Evolutionary conservation across 2,888 invertebrate genomes (phyloP).

Genomic region (Oscheius sp.): DNA sequence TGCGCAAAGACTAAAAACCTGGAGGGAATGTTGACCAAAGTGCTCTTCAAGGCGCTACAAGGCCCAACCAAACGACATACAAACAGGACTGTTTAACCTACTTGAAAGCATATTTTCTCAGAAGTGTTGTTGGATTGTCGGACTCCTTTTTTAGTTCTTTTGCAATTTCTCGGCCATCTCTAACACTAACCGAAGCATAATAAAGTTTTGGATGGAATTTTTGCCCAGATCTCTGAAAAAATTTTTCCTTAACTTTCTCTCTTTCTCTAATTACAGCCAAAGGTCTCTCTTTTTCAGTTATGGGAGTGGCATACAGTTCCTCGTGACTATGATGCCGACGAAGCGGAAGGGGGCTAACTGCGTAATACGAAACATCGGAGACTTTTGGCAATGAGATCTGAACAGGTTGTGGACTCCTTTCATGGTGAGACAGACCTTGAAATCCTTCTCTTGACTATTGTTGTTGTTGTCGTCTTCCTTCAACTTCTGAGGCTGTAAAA

Average conservation of each 20-base stretch:
- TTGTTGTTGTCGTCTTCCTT: constrained; percentile 13
- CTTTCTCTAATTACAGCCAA: background rate
- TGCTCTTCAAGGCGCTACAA: background rate
- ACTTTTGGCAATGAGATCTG: constrained; percentile 2
- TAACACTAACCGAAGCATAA: constrained; percentile 13
- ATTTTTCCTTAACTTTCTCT: background rate
- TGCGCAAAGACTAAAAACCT: no score
- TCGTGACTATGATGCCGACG: constrained; percentile 14
- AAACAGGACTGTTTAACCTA: constrained; percentile 1
- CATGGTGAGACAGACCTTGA: background rate
- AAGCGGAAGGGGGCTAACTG: constrained; percentile 9
- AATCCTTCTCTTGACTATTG: background rate
- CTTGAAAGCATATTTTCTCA: constrained; percentile 26
- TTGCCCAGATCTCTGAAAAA: background rate
- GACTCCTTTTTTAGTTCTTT: no score
- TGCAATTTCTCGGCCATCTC: constrained; percentile 6
- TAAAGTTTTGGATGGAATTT: constrained; percentile 9
- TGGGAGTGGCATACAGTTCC: constrained; percentile 18
- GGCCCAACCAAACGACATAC: background rate
- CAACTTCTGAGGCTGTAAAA: background rate
- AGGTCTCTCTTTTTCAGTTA: background rate
- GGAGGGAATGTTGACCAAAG: background rate
- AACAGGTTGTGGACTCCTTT: background rate
- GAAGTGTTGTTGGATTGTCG: constrained; percentile 6
- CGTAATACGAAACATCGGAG: constrained; percentile 20